Evolutionary conservation across 2,888 invertebrate genomes (phyloP).

Genomic region (Plemyria rubiginata): DNA sequence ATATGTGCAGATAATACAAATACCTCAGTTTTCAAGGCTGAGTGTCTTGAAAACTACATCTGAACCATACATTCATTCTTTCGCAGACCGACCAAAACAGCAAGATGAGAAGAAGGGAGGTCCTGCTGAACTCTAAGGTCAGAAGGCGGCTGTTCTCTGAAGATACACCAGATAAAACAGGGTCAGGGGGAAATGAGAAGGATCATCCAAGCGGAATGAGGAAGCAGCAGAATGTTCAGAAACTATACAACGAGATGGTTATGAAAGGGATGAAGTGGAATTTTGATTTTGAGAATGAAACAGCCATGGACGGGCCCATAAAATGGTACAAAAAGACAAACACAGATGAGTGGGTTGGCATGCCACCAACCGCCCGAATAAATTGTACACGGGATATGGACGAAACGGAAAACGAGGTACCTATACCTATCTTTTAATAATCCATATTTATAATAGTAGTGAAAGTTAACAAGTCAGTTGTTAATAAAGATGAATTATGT

Average conservation of each 20-base stretch:
- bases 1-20: too few relatives aligned
- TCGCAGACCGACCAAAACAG: slow-evolving; percentile 59
- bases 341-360: slow-evolving; percentile 13
- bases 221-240: slow-evolving; percentile 6
- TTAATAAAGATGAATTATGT: too few relatives aligned
- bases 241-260: slow-evolving; percentile 6
- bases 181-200: not conserved
- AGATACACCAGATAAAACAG: slow-evolving; percentile 36
- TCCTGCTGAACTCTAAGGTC: slow-evolving; percentile 51
- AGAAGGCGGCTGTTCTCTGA: slow-evolving; percentile 68
- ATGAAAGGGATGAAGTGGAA: slow-evolving; percentile 15
- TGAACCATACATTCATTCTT: slow-evolving; percentile 27
- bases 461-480: too few relatives aligned
- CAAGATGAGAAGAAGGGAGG: slow-evolving; percentile 50
- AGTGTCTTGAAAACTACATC: too few relatives aligned
- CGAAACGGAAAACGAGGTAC: not conserved
- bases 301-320: slow-evolving; percentile 3
- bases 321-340: slow-evolving; percentile 14
- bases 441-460: not conserved
- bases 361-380: not conserved
- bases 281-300: slow-evolving; percentile 23
- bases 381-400: not conserved
- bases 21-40: not conserved
- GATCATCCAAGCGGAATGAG: not conserved
- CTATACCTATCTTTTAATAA: not conserved